These are phyloP conservation scores for Scaptomyza pallida DNA, from an alignment of 1,140 invertebrate genomes.

Conservation along the genomic window DNA sequence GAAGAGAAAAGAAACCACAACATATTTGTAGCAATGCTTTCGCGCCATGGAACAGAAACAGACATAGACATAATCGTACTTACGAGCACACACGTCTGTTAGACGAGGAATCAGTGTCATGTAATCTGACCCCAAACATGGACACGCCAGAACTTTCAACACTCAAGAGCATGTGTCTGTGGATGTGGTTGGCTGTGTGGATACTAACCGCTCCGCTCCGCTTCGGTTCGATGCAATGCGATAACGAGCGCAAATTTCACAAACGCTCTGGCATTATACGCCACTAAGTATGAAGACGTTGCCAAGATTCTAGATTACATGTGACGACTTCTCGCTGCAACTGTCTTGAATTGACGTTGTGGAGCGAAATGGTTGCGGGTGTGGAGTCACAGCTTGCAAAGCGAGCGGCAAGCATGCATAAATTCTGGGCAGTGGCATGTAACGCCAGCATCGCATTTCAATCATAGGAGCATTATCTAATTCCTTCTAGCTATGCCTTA, in stretches of 20 bases:
- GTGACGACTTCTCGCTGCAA: constrained; percentile 55
- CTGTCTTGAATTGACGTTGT: constrained; percentile 8
- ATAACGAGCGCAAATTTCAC: constrained; percentile 79
- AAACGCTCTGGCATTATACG: constrained; percentile 66
- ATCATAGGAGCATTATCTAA: constrained; percentile 73
- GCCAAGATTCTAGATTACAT: constrained; percentile 79
- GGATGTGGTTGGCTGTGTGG: constrained; percentile 4
- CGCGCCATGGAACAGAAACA: constrained; percentile 56
- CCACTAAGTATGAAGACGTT: constrained; percentile 78
- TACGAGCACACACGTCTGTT: constrained; percentile 62
- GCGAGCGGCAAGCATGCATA: constrained; percentile 67
- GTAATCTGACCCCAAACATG: constrained; percentile 82
- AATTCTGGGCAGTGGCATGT: constrained; percentile 73
- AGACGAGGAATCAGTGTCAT: constrained; percentile 78
- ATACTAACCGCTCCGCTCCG: not conserved
- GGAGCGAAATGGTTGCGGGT: not conserved
- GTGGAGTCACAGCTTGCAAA: constrained; percentile 8
- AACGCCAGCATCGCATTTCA: constrained; percentile 79
- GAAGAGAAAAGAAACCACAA: constrained; percentile 46
- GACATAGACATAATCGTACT: constrained; percentile 39
- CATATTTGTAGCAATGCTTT: constrained; percentile 71
- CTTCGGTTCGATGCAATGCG: constrained; percentile 61
- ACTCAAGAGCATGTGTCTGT: constrained; percentile 49
- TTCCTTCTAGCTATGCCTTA: constrained; percentile 50
- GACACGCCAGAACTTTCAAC: constrained; percentile 81